Base-by-base conservation (phyloP, 2,888 invertebrate species). In the Podabrus alpinus region DNA sequence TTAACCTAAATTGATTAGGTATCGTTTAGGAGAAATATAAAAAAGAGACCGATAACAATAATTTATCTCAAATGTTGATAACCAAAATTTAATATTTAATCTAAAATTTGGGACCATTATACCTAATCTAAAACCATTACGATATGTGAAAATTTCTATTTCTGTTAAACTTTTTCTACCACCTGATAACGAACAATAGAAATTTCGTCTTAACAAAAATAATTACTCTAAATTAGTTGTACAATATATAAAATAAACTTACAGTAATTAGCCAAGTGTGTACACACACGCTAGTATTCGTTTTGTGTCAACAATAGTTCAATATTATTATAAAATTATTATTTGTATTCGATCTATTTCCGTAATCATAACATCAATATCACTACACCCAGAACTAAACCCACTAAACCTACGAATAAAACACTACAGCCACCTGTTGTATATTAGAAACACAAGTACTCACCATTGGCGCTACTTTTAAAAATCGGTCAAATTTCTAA, bases 311-410 rank as follows among this genome's bases (percentile, higher is more conserved):
- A 45, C 45, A 45, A 45, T 45, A 45, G 45, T 45, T 45, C 45
- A n/a, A 45, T 45, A n/a, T 19, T 19, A 64, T 19, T 64, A 19
- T 64, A 69, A 62, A 21, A 72, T 72, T 45, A 67, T 61, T 68
- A 68, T 25, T 29, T 29, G 24, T 17, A 29, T 21, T 17, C 15
- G 60, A 61, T 15, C 17, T 45, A 19, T 19, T 19, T 67, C 66
- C 16, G 10, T 72, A 72, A 72, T 72, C 72, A 72, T 60, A 72
- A 72, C 72, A 72, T 72, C 72, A 72, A 72, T 72, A 72, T 67
- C 67, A 67, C 72, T 67, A 66, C 72, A 60, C 62, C 62, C 62
- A 64, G 21, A 45, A n/a, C 45, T 45, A 45, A 45, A 45, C 45
- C 45, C n/a, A n/a, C 45, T 45, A 45, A 45, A 45, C 45, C 45